These are phyloP conservation scores for Aphodius sticticus DNA, from an alignment of 2,888 invertebrate species.

Conservation along the genomic window DNA sequence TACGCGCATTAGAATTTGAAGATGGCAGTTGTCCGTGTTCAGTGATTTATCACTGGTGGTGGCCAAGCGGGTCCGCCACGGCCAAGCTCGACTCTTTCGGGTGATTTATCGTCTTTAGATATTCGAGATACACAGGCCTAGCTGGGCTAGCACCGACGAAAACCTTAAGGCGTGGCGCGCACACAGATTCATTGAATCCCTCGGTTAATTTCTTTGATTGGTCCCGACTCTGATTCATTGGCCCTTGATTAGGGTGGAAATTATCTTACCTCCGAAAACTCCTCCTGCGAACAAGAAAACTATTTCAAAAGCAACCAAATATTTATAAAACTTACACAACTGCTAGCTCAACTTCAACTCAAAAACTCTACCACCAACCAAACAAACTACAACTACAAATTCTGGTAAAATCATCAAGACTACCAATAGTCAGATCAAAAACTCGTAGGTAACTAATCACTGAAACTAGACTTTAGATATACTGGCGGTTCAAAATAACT, in stretches of 20 bases:
- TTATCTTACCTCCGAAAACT: conserved; percentile 26
- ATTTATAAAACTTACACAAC: conserved; percentile 12
- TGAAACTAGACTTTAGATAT: too few species aligned
- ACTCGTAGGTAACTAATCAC: too few species aligned
- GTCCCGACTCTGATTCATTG: conserved; percentile 7
- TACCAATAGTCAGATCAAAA: not conserved
- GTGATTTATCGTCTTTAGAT: not conserved
- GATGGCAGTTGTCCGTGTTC: conserved; percentile 14
- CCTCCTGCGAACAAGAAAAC: conserved; percentile 29
- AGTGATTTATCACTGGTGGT: conserved; percentile 15
- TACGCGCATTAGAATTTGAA: conserved; percentile 27
- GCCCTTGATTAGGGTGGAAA: conserved; percentile 16
- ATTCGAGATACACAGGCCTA: not conserved
- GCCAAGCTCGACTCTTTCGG: not conserved
- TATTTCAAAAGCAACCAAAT: conserved; percentile 23
- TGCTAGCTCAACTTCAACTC: conserved; percentile 8
- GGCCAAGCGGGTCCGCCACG: not conserved
- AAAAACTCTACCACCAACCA: conserved; percentile 13
- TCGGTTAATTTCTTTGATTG: conserved; percentile 4
- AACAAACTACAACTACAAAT: conserved; percentile 13
- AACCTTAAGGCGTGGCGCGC: not conserved
- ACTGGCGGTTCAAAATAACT: not conserved
- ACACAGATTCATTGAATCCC: conserved; percentile 4
- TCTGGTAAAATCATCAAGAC: not conserved
- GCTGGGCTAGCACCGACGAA: not conserved